Conservation (phyloP, 2,113 vertebrate genomes). For the Hypanus sabinus region DNA sequence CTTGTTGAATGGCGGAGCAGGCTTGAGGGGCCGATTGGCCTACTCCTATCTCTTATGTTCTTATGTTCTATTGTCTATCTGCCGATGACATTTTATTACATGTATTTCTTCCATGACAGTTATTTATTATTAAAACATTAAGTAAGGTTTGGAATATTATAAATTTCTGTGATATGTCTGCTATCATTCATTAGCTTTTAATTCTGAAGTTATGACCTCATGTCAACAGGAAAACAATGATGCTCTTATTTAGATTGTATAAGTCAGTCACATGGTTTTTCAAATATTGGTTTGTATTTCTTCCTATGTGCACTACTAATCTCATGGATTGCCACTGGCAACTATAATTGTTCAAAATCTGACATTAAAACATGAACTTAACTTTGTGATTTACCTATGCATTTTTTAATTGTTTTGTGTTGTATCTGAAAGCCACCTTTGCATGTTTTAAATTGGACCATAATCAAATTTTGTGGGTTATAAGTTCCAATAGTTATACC, state of each 20-base stretch:
- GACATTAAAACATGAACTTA: not conserved
- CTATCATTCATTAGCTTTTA: not conserved
- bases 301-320: not conserved
- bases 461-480: not conserved
- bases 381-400: not conserved
- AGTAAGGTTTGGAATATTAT: too few species aligned
- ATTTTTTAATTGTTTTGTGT: not conserved
- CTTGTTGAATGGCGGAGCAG: too few species aligned
- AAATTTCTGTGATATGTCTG: not conserved
- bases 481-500: not conserved
- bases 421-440: not conserved
- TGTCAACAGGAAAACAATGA: not conserved
- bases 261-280: not conserved
- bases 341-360: slow-evolving; percentile 7
- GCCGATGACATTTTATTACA: not conserved
- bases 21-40: too few species aligned
- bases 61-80: too few species aligned
- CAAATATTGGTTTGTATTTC: not conserved
- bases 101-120: not conserved
- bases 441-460: not conserved
- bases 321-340: not conserved
- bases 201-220: not conserved
- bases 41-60: too few species aligned
- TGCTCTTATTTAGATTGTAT: not conserved
- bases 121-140: not conserved